These are phyloP conservation scores for Pygoscelis adeliae DNA, from an alignment of 2,113 vertebrate genomes.

Conservation along the genomic window DNA sequence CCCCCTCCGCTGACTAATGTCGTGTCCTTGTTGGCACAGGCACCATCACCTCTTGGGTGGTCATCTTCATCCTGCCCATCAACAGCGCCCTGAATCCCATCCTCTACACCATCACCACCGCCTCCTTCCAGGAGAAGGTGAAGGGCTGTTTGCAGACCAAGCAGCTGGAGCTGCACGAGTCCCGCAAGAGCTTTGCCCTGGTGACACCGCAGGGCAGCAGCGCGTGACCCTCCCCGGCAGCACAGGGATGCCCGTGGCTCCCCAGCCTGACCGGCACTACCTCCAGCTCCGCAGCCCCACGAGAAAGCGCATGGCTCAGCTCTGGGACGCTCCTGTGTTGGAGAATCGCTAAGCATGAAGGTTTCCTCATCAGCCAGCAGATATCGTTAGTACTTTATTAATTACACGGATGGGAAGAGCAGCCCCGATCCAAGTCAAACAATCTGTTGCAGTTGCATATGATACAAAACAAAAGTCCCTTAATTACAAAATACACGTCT, in stretches of 20 bases:
- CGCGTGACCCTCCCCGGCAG: accelerated
- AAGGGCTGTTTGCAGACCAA: neutral
- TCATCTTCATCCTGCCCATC: conserved; percentile 66
- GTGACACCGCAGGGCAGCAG: neutral
- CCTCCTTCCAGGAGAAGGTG: conserved; percentile 31
- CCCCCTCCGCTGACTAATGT: neutral
- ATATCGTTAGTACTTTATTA: conserved; percentile 64
- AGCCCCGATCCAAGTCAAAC: neutral
- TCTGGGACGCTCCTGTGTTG: neutral
- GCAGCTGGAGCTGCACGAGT: neutral
- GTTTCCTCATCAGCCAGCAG: neutral
- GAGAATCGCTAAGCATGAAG: neutral
- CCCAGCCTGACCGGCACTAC: neutral
- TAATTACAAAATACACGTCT: conserved; percentile 60
- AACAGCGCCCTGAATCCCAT: conserved; percentile 45
- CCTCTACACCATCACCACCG: conserved; percentile 37
- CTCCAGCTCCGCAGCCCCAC: neutral
- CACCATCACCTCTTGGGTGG: conserved; percentile 51
- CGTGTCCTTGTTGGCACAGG: neutral
- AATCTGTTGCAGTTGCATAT: neutral
- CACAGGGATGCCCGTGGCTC: accelerated
- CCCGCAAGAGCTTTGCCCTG: neutral
- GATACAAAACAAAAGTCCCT: conserved; percentile 52
- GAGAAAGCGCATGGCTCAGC: accelerated
- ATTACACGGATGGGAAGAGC: conserved; percentile 25